Evolutionary conservation across 1,140 invertebrate species (phyloP).

Genomic region (Dermatophagoides farinae): DNA sequence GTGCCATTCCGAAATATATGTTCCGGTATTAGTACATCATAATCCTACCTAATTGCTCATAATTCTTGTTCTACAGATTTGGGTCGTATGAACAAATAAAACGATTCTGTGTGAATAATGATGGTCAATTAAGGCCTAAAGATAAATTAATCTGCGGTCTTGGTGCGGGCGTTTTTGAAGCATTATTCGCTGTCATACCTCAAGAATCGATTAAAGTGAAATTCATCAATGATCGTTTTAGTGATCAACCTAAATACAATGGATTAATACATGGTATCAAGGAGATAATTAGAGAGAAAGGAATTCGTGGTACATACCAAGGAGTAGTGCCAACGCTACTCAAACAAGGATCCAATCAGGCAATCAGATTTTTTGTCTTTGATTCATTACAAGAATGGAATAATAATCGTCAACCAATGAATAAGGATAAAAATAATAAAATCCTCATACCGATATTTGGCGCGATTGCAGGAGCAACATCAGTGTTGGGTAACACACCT

Average conservation of each 20-base stretch:
- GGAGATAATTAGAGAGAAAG: constrained; percentile 66
- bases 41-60: neutral
- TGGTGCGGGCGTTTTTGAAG: constrained; percentile 81
- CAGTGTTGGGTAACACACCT: constrained; percentile 82
- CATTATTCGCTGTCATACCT: constrained; percentile 87
- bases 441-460: constrained; percentile 67
- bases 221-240: constrained; percentile 93
- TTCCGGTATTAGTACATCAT: constrained; percentile 39
- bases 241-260: constrained; percentile 64
- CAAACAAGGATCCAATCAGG: constrained; percentile 96
- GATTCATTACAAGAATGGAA: constrained; percentile 80
- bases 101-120: constrained; percentile 44
- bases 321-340: constrained; percentile 83
- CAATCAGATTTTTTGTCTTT: constrained; percentile 92
- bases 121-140: constrained; percentile 52
- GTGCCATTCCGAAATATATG: constrained; percentile 92
- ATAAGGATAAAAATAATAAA: constrained; percentile 58
- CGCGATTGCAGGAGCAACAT: constrained; percentile 73
- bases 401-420: constrained; percentile 45
- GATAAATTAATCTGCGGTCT: constrained; percentile 72
- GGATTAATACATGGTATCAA: constrained; percentile 86
- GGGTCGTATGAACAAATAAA: constrained; percentile 93
- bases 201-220: constrained; percentile 99
- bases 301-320: constrained; percentile 30
- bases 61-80: constrained; percentile 39